Evolutionary conservation across 2,113 vertebrate species (phyloP), one percentile per base, ranked within the genome.

Genomic region (Podilymbus podiceps): DNA sequence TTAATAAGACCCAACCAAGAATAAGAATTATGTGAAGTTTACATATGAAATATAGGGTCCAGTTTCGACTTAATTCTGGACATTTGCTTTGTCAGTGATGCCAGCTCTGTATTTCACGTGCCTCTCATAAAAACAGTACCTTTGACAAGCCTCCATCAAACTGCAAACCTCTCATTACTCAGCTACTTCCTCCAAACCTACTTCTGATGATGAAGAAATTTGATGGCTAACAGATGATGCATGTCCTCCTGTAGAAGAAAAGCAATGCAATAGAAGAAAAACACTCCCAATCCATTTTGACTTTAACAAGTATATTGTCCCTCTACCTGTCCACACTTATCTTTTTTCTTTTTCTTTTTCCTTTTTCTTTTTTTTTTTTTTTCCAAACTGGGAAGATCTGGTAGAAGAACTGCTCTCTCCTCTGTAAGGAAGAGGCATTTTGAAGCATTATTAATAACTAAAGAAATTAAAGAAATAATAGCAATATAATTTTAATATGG

Each of bases 51-150:
- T 33, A 38, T 6, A 24, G 6, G 8, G 8, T 42, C 7, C 19
- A 30, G 14, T 68, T 52, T 62, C 21, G 42, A 60, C 6, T 78
- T 52, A 50, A 35, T 50, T 56, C 22, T 71, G 40, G 12, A 52
- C 12, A 5, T 72, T 71, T 92, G 12, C 6, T 68, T 49, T 85
- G 27, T 49, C 15, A 42, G 15, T 3, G 0, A 44, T 52, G 20
- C 7, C 31, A 55, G 8, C 13, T 71, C 21, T 0, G 0, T 27
- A n/a, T 35, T 86, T 85, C 27, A 59, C 12, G 3, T 15, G 6
- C 16, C 17, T 79, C 7, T 21, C 24, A 71, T 40, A 35, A 56
- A 87, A 63, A 30, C 1, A 19, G 12, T 50, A 75, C 3, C 3
- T 44, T 60, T 62, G 40, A 56, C 6, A 86, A 67, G 4, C 3